Conservation (phyloP, 2,113 vertebrate genomes). For the Labeo catla region DNA sequence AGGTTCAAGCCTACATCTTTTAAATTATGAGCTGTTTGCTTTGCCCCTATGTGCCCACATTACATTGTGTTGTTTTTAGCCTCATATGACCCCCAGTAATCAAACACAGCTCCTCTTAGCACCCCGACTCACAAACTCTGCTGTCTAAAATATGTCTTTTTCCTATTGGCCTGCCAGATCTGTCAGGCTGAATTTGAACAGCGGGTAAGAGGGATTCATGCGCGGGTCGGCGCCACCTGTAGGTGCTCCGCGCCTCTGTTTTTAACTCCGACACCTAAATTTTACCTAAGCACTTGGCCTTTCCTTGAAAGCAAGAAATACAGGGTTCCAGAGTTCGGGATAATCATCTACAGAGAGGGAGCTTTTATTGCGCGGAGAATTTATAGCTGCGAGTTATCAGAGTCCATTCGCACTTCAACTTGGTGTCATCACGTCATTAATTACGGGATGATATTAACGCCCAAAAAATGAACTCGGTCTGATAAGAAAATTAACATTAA, state of each 20-base stretch:
- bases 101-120: slow-evolving; percentile 70
- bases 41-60: slow-evolving; percentile 83
- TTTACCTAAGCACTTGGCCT: background rate
- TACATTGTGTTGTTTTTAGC: slow-evolving; percentile 86
- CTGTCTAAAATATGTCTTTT: slow-evolving; percentile 85
- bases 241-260: background rate
- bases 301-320: background rate
- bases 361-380: background rate
- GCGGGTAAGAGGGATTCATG: slow-evolving; percentile 78
- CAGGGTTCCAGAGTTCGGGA: background rate
- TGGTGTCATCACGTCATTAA: background rate
- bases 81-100: slow-evolving; percentile 86
- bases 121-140: slow-evolving; percentile 77
- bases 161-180: slow-evolving; percentile 84
- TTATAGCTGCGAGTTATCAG: background rate
- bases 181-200: slow-evolving; percentile 83
- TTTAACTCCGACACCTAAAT: background rate
- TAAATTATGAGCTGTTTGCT: slow-evolving; percentile 84
- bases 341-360: background rate
- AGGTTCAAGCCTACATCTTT: slow-evolving; percentile 1
- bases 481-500: background rate
- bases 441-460: background rate
- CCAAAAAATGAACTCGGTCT: background rate
- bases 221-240: slow-evolving; percentile 48
- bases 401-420: background rate